Base-by-base conservation (phyloP, 1,140 invertebrate genomes). In the Steinernema khuongi region DNA sequence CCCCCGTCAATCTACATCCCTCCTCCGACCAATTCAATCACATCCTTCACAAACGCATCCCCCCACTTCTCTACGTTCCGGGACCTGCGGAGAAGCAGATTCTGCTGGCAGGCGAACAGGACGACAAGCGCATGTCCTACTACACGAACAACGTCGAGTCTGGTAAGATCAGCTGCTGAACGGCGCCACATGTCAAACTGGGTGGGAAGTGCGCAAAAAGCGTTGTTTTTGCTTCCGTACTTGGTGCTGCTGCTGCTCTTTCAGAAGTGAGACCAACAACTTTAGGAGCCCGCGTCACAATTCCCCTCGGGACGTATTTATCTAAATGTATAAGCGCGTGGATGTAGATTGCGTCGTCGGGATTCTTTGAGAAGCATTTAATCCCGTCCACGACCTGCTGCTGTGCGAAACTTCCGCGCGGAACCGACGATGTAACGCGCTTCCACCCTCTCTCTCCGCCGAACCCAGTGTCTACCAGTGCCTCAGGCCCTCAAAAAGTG, bases 301-400 rank as follows among this genome's bases (percentile, higher is more conserved):
- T 14, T 60, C 19, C 50, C 22, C 50, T 60, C 50, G 50, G 50
- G 50, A 60, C 50, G 50, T 60, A 60, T 60, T 60, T 60, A 60
- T 60, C 50, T 60, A 60, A 60, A 60, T 60, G 50, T 60, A 60
- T 60, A 60, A 60, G 50, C 50, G 50, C 50, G 36, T 60, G 50
- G 50, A 60, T 60, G 50, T 60, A 60, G 50, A 60, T 60, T 60
- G 50, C 50, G 50, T 60, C 50, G 50, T 60, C 50, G 50, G 50
- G 50, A 60, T 60, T 60, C 14, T 4, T 7, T n/a, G 50, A 60
- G 50, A 22, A 26, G 50, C 22, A 22, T 60, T 60, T 22, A 60
- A 60, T 60, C 22, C 22, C 26, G 50, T 14, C 7, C 14, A 22
- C 7, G 50, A 60, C 50, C 50, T 60, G 50, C 14, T 60, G 50